Conservation (phyloP, 2,888 invertebrate genomes). For the Barypeithes pellucidus region DNA sequence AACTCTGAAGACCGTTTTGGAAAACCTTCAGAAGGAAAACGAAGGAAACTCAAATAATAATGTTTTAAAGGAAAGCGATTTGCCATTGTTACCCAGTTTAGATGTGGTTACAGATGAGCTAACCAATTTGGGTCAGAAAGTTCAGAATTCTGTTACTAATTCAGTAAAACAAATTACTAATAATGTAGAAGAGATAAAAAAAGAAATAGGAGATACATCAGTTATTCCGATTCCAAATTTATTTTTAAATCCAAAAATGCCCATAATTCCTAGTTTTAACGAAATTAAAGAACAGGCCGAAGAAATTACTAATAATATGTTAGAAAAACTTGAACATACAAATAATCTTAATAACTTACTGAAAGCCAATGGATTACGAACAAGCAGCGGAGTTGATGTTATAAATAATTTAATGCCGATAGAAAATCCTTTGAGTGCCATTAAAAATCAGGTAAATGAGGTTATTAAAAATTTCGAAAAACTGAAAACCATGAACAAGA, state of each 20-base stretch:
- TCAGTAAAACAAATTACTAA: conserved; percentile 14
- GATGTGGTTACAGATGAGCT: conserved; percentile 17
- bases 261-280: neutral
- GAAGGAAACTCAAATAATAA: neutral
- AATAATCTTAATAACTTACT: neutral
- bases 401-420: neutral
- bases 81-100: conserved; percentile 8
- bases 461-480: conserved; percentile 7
- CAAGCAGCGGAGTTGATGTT: neutral
- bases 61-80: neutral
- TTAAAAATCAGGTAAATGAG: conserved; percentile 9
- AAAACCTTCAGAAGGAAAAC: conserved; percentile 1
- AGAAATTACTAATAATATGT: neutral
- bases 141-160: conserved; percentile 18
- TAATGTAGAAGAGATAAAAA: conserved; percentile 13
- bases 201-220: neutral
- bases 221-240: neutral
- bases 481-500: neutral
- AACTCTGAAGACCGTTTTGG: conserved; percentile 12
- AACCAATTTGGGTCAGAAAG: conserved; percentile 20
- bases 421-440: neutral
- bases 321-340: conserved; percentile 17
- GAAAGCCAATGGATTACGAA: neutral
- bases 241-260: neutral
- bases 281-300: neutral